These are phyloP conservation scores for Gyrodactylus bullatarudis DNA, from an alignment of 1,140 invertebrate genomes.

Conservation along the genomic window DNA sequence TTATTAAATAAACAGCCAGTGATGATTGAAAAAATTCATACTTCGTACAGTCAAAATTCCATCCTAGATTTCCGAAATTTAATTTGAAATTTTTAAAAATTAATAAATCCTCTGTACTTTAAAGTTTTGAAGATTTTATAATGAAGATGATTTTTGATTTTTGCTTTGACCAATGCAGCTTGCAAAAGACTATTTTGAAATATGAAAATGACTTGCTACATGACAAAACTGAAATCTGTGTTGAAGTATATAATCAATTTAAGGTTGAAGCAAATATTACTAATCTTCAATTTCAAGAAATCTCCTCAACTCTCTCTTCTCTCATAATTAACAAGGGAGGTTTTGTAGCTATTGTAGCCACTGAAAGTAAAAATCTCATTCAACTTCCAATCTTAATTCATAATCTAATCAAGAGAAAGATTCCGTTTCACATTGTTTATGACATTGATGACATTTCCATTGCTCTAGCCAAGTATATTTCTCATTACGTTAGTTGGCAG, in stretches of 20 bases:
- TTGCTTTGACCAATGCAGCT: too few relatives aligned
- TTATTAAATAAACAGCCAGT: too few relatives aligned
- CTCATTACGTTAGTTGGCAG: neutral
- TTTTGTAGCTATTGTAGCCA: neutral
- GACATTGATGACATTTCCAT: neutral
- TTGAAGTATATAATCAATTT: neutral
- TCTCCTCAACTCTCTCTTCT: neutral
- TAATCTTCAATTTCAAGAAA: neutral
- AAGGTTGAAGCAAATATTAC: neutral
- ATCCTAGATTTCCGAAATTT: neutral
- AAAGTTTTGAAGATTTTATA: too few relatives aligned
- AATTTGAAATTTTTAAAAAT: neutral
- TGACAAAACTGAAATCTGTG: neutral
- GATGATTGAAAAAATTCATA: too few relatives aligned
- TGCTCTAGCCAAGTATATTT: neutral
- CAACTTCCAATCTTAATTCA: neutral
- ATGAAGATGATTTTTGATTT: too few relatives aligned
- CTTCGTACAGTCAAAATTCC: too few relatives aligned
- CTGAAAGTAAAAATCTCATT: neutral
- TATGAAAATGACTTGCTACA: neutral
- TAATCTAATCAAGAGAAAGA: neutral
- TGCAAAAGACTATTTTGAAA: neutral
- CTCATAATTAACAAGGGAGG: neutral
- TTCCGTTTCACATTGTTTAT: neutral
- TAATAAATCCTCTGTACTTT: too few relatives aligned